Conservation (phyloP, 1,140 invertebrate genomes). For the Eumeta japonica region DNA sequence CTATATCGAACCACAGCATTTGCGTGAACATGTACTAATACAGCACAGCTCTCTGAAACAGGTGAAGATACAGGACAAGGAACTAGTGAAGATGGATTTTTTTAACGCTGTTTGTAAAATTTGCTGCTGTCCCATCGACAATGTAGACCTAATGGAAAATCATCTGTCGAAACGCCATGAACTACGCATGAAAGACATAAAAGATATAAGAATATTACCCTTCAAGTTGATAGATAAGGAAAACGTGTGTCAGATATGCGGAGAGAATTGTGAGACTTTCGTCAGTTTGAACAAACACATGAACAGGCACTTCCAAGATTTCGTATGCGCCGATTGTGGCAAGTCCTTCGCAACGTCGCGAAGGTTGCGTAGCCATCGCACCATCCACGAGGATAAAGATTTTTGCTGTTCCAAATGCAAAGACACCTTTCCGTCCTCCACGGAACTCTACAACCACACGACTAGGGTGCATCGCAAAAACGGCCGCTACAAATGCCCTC, state of each 20-base stretch:
- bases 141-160: too few species aligned
- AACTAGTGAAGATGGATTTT: too few species aligned
- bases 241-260: too few species aligned
- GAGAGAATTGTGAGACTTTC: constrained; percentile 28
- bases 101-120: too few species aligned
- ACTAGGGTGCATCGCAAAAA: constrained; percentile 21
- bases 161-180: too few species aligned
- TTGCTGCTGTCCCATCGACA: too few species aligned
- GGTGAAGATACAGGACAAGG: constrained; percentile 24
- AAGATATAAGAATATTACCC: too few species aligned
- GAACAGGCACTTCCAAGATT: constrained; percentile 45
- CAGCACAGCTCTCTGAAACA: constrained; percentile 22
- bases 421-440: constrained; percentile 58
- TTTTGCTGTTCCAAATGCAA: constrained; percentile 75
- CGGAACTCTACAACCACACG: constrained; percentile 19
- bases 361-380: constrained; percentile 50
- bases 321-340: constrained; percentile 65
- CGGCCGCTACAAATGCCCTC: constrained; percentile 27
- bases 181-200: too few species aligned
- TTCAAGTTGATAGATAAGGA: too few species aligned
- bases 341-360: constrained; percentile 58
- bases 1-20: constrained; percentile 38
- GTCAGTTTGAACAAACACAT: constrained; percentile 33
- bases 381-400: constrained; percentile 47
- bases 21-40: constrained; percentile 31